Percentiles rank a stretch among this genome's conserved stretches.
These are phyloP conservation scores for Microtus richardsoni DNA, from an alignment of 2,113 vertebrate genomes.

Conservation along the genomic window DNA sequence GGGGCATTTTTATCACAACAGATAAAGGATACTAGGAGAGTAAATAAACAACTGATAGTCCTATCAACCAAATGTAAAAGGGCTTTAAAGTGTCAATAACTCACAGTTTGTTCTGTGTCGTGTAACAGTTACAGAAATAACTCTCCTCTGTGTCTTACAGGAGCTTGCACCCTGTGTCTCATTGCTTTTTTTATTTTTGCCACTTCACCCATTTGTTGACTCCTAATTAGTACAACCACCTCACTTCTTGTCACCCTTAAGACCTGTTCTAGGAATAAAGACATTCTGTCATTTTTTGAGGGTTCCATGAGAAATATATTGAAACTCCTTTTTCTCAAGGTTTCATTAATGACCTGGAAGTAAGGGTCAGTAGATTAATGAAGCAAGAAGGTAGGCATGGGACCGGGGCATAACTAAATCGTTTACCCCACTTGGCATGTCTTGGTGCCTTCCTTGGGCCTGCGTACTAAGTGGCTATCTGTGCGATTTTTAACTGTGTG, in stretches of 20 bases:
- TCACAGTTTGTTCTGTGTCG: neutral
- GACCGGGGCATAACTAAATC: neutral
- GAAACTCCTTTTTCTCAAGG: neutral
- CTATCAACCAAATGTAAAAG: neutral
- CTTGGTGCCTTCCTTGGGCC: neutral
- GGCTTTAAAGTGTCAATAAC: neutral
- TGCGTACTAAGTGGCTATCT: neutral
- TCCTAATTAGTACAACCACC: neutral
- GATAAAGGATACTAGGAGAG: too few species aligned
- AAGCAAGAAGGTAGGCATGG: neutral
- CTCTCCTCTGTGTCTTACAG: neutral
- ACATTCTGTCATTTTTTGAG: neutral
- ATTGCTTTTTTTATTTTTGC: neutral
- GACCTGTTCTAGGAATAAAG: neutral
- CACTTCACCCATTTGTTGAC: neutral
- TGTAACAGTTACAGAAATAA: neutral
- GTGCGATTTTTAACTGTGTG: neutral
- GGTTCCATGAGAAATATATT: neutral
- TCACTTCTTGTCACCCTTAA: neutral
- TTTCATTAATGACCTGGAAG: neutral
- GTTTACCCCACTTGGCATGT: neutral
- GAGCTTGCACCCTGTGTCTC: neutral
- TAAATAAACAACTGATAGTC: neutral
- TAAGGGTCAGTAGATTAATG: conserved; percentile 1
- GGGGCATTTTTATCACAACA: neutral